Evolutionary conservation across 2,113 vertebrate genomes (phyloP), one percentile per base, ranked within the genome.

Genomic region (Bothrops jararaca): DNA sequence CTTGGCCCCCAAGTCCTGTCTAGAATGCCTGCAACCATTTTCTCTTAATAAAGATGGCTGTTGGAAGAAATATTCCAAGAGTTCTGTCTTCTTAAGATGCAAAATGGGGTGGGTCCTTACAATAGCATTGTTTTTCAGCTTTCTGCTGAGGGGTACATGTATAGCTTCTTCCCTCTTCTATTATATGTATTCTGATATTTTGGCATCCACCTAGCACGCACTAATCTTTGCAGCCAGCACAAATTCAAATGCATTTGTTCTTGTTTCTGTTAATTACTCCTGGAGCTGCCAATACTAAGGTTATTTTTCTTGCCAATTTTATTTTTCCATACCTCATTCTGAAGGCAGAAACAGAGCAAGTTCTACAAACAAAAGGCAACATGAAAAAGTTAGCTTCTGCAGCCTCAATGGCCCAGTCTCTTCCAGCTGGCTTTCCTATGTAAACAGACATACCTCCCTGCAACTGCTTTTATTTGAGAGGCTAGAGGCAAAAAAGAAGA

Each of bases 361-460:
- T 87, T 93, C 11, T 85, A 1, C 52, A 92, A 92, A n/a, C 15
- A 90, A 52, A 89, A 15, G 39, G 93, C 92, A 64, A 80, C 90
- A 52, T 4, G 18, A 8, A 87, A 92, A 93, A 95, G 20, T 13
- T 87, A 6, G 80, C 5, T 29, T 88, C 42, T 50, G 42, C 54
- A 39, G 39, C 29, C 85, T 89, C 18, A 45, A 29, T 90, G 26
- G 26, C 92, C 29, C 88, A 12, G 92, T 92, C 26, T 34, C 42
- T 50, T 0, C 0, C 90, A 64, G 86, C 92, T 50, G 85, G 53
- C 39, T 0, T 1, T 42, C 34, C 18, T 4, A 26, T 13, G 42
- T 89, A 60, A 26, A 92, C 80, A 91, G 53, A 57, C 54, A 74
- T 74, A 64, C 89, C 22, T 88, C 0, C 85, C 8, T 56, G 26